These are phyloP conservation scores for Lamproptera curius DNA, from an alignment of 2,888 invertebrate genomes.

Conservation along the genomic window DNA sequence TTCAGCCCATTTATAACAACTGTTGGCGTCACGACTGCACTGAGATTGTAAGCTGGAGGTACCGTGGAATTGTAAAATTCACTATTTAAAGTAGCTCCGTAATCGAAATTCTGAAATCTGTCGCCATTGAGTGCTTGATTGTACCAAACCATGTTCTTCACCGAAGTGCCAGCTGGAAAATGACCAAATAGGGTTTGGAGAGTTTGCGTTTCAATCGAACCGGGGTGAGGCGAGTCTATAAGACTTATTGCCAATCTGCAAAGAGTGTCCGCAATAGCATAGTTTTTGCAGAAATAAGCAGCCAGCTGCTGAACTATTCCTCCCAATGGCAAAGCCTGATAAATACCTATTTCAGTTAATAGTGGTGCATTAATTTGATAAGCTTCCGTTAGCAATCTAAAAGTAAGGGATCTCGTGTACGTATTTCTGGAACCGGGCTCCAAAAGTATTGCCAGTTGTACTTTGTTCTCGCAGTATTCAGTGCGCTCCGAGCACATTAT, in stretches of 20 bases:
- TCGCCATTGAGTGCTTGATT: slow-evolving; percentile 31
- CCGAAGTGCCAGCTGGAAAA: slow-evolving; percentile 56
- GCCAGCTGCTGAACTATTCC: slow-evolving; percentile 10
- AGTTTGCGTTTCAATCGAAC: slow-evolving; percentile 27
- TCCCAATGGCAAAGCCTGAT: slow-evolving; percentile 12
- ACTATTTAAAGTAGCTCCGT: slow-evolving; percentile 29
- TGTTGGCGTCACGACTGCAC: slow-evolving; percentile 29
- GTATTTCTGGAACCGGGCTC: slow-evolving; percentile 79
- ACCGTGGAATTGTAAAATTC: slow-evolving; percentile 24
- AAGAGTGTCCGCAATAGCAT: slow-evolving; percentile 1
- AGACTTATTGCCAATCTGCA: slow-evolving; percentile 17
- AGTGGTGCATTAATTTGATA: slow-evolving; percentile 5
- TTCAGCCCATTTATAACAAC: slow-evolving; percentile 31
- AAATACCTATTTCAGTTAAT: slow-evolving; percentile 13
- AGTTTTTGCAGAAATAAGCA: slow-evolving; percentile 4
- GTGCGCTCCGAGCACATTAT: slow-evolving; percentile 78
- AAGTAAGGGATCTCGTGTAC: slow-evolving; percentile 47
- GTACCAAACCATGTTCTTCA: slow-evolving; percentile 50
- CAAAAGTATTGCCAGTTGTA: slow-evolving; percentile 75
- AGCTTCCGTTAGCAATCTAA: slow-evolving; percentile 21
- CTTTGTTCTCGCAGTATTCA: slow-evolving; percentile 78
- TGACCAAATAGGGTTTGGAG: slow-evolving; percentile 28
- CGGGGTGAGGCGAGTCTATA: slow-evolving; percentile 32
- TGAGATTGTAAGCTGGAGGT: slow-evolving; percentile 32
- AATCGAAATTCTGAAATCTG: slow-evolving; percentile 34